A percentile compares a stretch with the other conserved stretches of the same genome.
Evolutionary conservation across 2,797 vertebrate species (phyloP).

Genomic region (Xiphorhynchus erythropygius): DNA sequence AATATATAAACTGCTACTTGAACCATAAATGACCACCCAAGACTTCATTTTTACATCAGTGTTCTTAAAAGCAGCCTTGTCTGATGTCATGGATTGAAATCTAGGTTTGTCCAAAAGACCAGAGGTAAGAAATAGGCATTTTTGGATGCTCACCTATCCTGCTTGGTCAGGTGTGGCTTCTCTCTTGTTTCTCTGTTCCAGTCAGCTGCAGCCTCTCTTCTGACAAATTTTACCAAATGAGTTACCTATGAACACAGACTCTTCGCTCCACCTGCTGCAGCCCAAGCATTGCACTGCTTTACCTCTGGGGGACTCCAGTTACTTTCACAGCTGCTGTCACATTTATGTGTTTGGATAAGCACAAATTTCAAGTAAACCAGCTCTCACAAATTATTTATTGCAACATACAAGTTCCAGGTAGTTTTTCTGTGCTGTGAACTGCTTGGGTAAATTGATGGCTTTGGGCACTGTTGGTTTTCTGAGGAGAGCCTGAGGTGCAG

Average conservation of each 20-base stretch:
- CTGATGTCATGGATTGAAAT: background rate
- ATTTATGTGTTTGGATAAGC: background rate
- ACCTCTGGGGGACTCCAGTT: background rate
- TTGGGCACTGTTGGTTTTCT: background rate
- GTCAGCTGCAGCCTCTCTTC: background rate
- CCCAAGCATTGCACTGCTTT: accelerated
- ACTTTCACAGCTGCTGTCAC: background rate
- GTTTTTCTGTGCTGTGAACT: background rate
- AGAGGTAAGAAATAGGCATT: background rate
- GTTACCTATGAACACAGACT: accelerated
- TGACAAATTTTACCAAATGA: background rate
- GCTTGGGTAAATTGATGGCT: background rate
- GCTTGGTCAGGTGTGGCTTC: background rate
- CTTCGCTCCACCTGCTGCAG: background rate
- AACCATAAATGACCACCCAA: constrained; percentile 25
- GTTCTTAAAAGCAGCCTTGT: background rate
- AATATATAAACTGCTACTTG: constrained; percentile 66
- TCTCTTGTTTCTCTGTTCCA: background rate
- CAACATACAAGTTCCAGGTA: background rate
- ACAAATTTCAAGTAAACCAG: background rate
- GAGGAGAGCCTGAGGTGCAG: background rate
- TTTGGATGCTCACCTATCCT: background rate
- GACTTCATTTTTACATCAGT: constrained; percentile 17
- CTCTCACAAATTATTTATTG: accelerated
- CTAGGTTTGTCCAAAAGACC: background rate